A percentile compares a stretch with the other conserved stretches of the same genome.
Conservation (phyloP, 2,888 invertebrate genomes). For the Cryptophagus acutangulus region DNA sequence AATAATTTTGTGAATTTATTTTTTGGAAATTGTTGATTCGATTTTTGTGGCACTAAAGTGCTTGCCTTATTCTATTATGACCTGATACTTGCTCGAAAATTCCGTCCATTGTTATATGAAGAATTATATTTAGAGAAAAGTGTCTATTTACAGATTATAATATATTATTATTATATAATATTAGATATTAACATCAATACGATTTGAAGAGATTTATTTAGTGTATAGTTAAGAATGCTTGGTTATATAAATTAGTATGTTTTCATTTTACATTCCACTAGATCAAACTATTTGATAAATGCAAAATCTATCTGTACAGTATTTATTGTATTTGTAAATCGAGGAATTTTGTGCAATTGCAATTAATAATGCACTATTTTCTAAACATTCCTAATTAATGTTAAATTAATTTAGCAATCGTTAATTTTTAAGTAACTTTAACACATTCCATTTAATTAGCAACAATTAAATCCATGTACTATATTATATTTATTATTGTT, state of each 20-base stretch:
- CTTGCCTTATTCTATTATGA: constrained; percentile 18
- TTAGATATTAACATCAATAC: no score
- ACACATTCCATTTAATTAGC: no score
- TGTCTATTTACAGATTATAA: no score
- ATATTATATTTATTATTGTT: no score
- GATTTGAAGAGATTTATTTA: constrained; percentile 4
- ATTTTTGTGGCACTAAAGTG: constrained; percentile 11
- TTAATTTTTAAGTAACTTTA: no score
- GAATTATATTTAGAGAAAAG: no score
- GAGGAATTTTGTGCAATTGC: no score
- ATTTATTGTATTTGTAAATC: no score
- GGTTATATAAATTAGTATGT: constrained; percentile 1
- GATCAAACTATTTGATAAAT: background rate
- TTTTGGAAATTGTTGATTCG: background rate
- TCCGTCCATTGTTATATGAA: constrained; percentile 35
- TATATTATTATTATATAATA: constrained; percentile 19
- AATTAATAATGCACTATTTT: no score
- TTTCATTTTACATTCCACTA: constrained; percentile 1
- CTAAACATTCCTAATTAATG: no score
- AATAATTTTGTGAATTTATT: background rate
- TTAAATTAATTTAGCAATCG: no score
- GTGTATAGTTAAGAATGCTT: background rate
- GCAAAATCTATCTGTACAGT: constrained; percentile 3
- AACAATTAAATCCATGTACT: no score
- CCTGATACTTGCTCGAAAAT: constrained; percentile 32